Conservation (phyloP, 2,113 vertebrate genomes). For the Sphaerodactylus townsendi region DNA sequence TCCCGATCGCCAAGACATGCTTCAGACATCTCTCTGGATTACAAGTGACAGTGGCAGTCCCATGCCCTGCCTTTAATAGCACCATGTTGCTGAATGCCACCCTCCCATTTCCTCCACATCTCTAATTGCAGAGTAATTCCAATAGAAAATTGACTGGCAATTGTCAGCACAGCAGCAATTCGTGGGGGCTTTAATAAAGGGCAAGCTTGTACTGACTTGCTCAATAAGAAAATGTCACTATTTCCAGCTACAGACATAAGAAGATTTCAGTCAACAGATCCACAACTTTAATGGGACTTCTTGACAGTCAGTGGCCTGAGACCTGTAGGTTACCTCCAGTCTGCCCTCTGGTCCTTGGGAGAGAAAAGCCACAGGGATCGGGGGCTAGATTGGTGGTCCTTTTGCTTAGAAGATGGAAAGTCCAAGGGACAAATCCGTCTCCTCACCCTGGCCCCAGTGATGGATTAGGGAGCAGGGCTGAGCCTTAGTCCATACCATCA, state of each 20-base stretch:
- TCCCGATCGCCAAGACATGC: not conserved
- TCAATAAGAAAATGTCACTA: not conserved
- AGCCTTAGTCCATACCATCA: too few relatives aligned
- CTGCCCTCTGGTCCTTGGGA: too few relatives aligned
- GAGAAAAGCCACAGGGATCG: too few relatives aligned
- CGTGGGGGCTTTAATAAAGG: not conserved
- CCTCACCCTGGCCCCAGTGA: too few relatives aligned
- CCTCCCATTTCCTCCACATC: not conserved
- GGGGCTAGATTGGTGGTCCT: too few relatives aligned
- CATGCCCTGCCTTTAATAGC: not conserved
- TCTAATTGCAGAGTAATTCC: constrained; percentile 4
- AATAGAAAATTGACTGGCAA: not conserved
- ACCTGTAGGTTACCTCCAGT: not conserved
- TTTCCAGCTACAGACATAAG: not conserved
- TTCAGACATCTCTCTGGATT: not conserved
- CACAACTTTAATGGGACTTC: not conserved
- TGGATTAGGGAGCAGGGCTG: too few relatives aligned
- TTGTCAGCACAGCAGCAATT: not conserved
- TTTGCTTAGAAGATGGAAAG: too few relatives aligned
- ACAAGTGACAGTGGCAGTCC: not conserved
- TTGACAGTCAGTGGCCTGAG: too few relatives aligned
- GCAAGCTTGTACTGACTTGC: not conserved
- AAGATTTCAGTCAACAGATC: not conserved
- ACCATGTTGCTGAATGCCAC: not conserved
- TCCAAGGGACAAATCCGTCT: too few relatives aligned